Percentiles rank a stretch among this genome's conserved stretches.
These are phyloP conservation scores for Mythimna loreyi DNA, from an alignment of 2,888 invertebrate species.

Conservation along the genomic window DNA sequence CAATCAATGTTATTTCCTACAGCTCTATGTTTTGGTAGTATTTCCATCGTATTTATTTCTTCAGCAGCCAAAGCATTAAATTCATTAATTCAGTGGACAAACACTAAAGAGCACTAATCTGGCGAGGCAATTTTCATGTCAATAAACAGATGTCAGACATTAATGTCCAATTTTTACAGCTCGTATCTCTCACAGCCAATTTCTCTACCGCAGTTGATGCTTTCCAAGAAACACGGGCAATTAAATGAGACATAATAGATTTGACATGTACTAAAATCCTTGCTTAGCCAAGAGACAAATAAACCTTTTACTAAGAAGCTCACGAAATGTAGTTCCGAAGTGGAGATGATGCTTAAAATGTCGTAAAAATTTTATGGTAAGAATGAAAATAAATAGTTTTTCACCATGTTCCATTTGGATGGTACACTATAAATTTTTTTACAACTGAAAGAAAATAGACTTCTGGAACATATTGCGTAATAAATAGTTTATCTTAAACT, in stretches of 20 bases:
- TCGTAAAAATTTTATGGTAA: constrained; percentile 85
- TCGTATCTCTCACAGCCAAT: constrained; percentile 65
- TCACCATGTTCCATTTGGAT: constrained; percentile 81
- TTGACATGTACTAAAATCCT: constrained; percentile 67
- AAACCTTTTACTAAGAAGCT: constrained; percentile 57
- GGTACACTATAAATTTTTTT: constrained; percentile 84
- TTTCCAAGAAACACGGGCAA: constrained; percentile 70
- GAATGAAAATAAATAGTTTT: constrained; percentile 88
- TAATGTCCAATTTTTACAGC: constrained; percentile 77
- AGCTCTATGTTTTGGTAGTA: not conserved
- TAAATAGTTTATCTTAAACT: constrained; percentile 44
- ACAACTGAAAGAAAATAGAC: constrained; percentile 81
- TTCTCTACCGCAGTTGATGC: constrained; percentile 80
- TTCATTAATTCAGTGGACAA: constrained; percentile 23
- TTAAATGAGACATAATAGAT: constrained; percentile 65
- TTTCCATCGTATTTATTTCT: constrained; percentile 26
- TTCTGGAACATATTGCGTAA: constrained; percentile 69
- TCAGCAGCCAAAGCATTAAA: constrained; percentile 20
- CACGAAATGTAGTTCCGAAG: constrained; percentile 70
- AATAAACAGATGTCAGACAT: constrained; percentile 69
- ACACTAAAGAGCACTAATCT: constrained; percentile 33
- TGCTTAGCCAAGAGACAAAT: constrained; percentile 61
- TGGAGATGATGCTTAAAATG: constrained; percentile 85
- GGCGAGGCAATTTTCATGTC: constrained; percentile 58
- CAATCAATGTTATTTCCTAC: not conserved